Percentiles rank a stretch among this genome's conserved stretches.
Evolutionary conservation across 2,888 invertebrate genomes (phyloP).

Genomic region (Ametastegia equiseti): DNA sequence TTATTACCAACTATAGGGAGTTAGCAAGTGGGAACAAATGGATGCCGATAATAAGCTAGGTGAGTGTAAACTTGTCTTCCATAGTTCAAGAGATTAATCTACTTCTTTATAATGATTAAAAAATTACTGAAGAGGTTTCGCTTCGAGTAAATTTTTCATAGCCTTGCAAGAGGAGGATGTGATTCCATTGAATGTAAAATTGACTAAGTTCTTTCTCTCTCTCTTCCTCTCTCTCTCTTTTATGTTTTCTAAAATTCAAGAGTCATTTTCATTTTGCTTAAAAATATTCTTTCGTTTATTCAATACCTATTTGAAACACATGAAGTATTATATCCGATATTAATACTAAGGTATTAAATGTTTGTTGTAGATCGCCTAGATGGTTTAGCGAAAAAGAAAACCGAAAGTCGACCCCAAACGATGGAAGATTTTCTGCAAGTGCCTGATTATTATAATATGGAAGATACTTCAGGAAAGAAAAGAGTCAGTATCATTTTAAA

Average conservation of each 20-base stretch:
- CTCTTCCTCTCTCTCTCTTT: slow-evolving; percentile 50
- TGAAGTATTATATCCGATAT: not conserved
- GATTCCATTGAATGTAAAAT: not conserved
- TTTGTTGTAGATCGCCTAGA: slow-evolving; percentile 92
- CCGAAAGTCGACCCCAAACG: slow-evolving; percentile 80
- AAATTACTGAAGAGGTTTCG: not conserved
- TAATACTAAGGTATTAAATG: slow-evolving; percentile 4
- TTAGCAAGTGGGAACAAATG: slow-evolving; percentile 74
- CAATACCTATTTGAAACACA: not conserved
- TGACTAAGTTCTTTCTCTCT: not conserved
- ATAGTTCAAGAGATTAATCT: slow-evolving; percentile 19
- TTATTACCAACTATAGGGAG: slow-evolving; percentile 63
- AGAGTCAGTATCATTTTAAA: slow-evolving; percentile 82
- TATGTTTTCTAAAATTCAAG: slow-evolving; percentile 42
- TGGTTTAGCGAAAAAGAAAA: slow-evolving; percentile 88
- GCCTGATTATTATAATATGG: slow-evolving; percentile 83
- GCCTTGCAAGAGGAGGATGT: slow-evolving; percentile 37
- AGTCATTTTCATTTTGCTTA: not conserved
- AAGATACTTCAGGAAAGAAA: slow-evolving; percentile 88
- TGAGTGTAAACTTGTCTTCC: slow-evolving; percentile 55
- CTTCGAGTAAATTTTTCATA: not conserved
- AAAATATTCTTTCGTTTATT: not conserved
- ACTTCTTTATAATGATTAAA: not conserved
- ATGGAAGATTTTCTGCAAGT: slow-evolving; percentile 96
- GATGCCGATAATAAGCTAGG: slow-evolving; percentile 73